phyloP scores from a whole-genome alignment of 2,888 invertebrate species.

The Apodemia hepburni region DNA sequence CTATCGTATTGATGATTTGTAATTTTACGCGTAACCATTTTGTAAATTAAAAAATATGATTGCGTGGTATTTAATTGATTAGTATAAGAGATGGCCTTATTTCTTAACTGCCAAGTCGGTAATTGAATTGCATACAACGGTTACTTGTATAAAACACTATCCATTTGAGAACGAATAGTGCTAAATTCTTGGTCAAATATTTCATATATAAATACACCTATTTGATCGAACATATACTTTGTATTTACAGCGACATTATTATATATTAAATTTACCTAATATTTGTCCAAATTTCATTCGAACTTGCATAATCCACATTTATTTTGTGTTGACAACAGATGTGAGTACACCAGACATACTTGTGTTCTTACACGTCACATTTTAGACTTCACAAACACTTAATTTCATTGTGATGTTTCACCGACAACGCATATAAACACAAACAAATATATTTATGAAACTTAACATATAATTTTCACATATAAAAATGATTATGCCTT shows the following conservation, averaged over 20 bases:
- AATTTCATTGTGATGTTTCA: slow-evolving; percentile 48
- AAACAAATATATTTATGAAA: slow-evolving; percentile 52
- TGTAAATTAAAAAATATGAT: not conserved
- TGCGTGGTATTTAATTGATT: not conserved
- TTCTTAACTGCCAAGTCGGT: slow-evolving; percentile 6
- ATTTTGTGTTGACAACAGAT: slow-evolving; percentile 74
- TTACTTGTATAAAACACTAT: slow-evolving; percentile 2
- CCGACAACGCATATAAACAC: slow-evolving; percentile 43
- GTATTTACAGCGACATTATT: slow-evolving; percentile 35
- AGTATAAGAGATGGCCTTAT: slow-evolving; percentile 5
- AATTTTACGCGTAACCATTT: not conserved
- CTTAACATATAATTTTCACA: slow-evolving; percentile 66
- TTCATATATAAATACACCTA: not conserved
- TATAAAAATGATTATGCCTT: slow-evolving; percentile 60
- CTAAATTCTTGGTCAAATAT: not conserved
- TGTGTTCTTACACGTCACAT: slow-evolving; percentile 41
- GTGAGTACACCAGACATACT: slow-evolving; percentile 63
- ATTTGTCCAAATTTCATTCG: slow-evolving; percentile 68
- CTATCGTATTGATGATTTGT: not conserved
- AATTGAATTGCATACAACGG: slow-evolving; percentile 12
- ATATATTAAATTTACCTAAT: slow-evolving; percentile 63
- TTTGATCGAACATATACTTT: slow-evolving; percentile 17
- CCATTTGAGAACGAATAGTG: not conserved
- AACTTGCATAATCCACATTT: slow-evolving; percentile 75
- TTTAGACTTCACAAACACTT: slow-evolving; percentile 41